Percentiles rank a stretch among this genome's conserved stretches.
phyloP scores from a whole-genome alignment of 2,113 vertebrate genomes.

The Callorhinus ursinus region DNA sequence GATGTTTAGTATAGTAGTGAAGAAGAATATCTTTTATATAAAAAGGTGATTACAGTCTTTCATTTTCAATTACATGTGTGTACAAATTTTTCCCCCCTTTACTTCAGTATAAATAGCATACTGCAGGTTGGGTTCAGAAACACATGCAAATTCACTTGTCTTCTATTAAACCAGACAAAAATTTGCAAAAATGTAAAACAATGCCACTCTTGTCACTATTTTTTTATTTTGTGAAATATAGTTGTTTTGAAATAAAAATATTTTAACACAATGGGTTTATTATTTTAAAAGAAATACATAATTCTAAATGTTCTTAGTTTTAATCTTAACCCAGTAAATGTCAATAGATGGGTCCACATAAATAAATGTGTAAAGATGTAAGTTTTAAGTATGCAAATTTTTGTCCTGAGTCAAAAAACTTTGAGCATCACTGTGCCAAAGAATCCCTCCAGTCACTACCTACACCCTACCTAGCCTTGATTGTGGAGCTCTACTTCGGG shows the following conservation, averaged over 20 bases:
- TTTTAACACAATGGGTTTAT: background rate
- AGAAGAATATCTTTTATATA: background rate
- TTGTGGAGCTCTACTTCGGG: background rate
- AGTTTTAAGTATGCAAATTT: background rate
- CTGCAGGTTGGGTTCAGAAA: background rate
- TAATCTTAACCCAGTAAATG: background rate
- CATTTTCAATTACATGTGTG: background rate
- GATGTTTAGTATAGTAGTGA: background rate
- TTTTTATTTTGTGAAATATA: background rate
- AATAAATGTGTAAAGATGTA: background rate
- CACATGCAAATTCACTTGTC: background rate
- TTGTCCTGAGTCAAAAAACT: background rate
- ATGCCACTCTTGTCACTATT: background rate
- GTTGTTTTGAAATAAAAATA: background rate
- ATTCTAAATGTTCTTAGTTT: background rate
- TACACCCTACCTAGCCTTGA: background rate
- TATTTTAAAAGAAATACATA: background rate
- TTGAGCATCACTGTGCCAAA: background rate
- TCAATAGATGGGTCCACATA: background rate
- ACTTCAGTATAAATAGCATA: background rate
- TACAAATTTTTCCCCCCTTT: background rate
- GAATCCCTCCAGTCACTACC: background rate
- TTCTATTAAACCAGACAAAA: background rate
- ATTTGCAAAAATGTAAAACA: background rate
- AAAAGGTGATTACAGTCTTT: background rate